These are phyloP conservation scores for Pogonomyrmex californicus DNA, from an alignment of 1,140 invertebrate species.

Conservation along the genomic window DNA sequence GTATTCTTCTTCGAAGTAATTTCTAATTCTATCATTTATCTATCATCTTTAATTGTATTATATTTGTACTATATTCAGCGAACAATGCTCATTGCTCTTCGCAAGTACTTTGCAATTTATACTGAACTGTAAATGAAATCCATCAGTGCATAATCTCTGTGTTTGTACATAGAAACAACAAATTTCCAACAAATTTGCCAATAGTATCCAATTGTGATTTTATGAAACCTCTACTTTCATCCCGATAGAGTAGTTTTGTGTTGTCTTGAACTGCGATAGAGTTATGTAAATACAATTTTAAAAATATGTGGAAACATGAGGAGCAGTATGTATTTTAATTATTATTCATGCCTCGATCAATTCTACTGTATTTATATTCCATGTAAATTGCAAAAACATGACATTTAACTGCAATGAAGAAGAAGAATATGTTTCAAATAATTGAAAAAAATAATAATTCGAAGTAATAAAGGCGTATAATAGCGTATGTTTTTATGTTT, in stretches of 20 bases:
- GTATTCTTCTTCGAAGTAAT: neutral
- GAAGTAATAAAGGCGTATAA: neutral
- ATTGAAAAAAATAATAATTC: neutral
- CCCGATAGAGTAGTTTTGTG: neutral
- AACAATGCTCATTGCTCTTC: neutral
- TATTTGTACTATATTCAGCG: constrained; percentile 27
- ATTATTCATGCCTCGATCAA: constrained; percentile 11
- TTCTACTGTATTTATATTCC: constrained; percentile 1
- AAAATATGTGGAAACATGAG: neutral
- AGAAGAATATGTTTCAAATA: constrained; percentile 3
- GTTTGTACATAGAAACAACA: constrained; percentile 25
- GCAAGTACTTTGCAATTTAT: constrained; percentile 28
- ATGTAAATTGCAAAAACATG: neutral
- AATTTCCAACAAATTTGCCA: constrained; percentile 15
- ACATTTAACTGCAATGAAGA: neutral
- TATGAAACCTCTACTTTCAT: neutral
- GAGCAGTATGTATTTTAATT: neutral
- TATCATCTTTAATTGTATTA: constrained; percentile 24
- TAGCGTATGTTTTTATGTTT: constrained; percentile 35
- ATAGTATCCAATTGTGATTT: constrained; percentile 39
- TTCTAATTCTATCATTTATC: neutral
- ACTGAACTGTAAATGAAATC: constrained; percentile 37
- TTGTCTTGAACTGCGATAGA: neutral
- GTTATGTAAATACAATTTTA: neutral
- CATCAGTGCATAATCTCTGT: constrained; percentile 11